Evolutionary conservation across 2,113 vertebrate species (phyloP), one percentile per base, ranked within the genome.

Genomic region (Cardinalis cardinalis): DNA sequence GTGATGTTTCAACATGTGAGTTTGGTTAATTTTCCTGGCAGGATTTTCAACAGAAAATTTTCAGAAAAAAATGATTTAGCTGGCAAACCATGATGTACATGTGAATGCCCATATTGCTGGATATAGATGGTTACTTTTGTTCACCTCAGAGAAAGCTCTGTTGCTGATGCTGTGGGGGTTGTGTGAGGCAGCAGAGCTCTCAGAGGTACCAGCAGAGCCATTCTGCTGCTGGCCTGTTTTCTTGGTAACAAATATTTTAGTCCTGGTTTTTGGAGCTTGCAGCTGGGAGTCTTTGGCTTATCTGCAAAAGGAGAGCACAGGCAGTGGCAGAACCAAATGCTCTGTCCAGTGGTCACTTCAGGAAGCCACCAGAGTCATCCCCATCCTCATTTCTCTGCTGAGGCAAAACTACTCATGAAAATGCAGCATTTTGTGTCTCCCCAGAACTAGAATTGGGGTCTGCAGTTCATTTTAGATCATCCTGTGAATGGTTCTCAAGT

Each of bases 341-440:
- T 52, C 44, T 65, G 14, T 69, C 34, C 31, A 44, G 40, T 2
- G 3, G 20, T 65, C 28, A 10, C 4, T 44, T 38, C 25, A 44
- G 49, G 31, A n/a, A 60, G 9, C 0, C 0, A 1, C 2, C 0
- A 26, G 9, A 63, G 11, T 41, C 4, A 12, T 32, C 53, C 31
- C 28, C 1, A 0, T 56, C 20, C 31, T 76, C 17, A 15, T 38
- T 66, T 1, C 34, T 91, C 59, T 52, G 25, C 26, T 1, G 28
- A 55, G 36, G 31, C 17, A 56, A 40, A 71, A 48, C 40, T 24
- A 2, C 20, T 76, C 32, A 29, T 1, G 6, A 23, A 24, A 23
- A 56, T 21, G 9, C 9, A 16, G 6, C 0, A 2, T 43, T 80
- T 60, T 0, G 0, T 53, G 29, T 31, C 12, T 13, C 16, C 13